A percentile compares a stretch with the other conserved stretches of the same genome.
phyloP scores from a whole-genome alignment of 1,140 invertebrate genomes.

The Scaptomyza graminum region DNA sequence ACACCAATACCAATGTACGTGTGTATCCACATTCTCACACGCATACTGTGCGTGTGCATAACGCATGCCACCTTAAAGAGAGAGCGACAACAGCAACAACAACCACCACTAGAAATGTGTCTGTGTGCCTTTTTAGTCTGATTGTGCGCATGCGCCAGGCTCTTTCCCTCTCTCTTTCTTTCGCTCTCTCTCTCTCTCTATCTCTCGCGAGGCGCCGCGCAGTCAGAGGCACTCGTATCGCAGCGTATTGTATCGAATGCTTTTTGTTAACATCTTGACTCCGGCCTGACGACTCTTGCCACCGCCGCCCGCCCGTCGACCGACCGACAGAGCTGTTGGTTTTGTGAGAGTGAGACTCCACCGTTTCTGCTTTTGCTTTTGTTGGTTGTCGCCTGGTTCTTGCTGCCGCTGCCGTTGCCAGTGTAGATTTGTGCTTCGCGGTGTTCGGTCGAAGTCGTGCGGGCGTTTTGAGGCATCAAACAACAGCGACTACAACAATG shows the following conservation, averaged over 20 bases:
- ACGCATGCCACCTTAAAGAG: constrained; percentile 62
- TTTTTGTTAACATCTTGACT: constrained; percentile 72
- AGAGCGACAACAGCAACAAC: constrained; percentile 6
- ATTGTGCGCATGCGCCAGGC: constrained; percentile 40
- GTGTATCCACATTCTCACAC: constrained; percentile 51
- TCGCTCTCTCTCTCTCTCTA: no score
- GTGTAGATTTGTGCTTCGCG: constrained; percentile 83
- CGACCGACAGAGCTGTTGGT: constrained; percentile 14
- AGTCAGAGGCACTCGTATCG: constrained; percentile 38
- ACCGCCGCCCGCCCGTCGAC: constrained; percentile 14
- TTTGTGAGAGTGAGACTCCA: constrained; percentile 62
- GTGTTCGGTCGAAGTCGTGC: constrained; percentile 74
- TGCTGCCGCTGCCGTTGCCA: constrained; percentile 68
- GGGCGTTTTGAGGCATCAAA: constrained; percentile 43
- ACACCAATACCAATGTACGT: constrained; percentile 5
- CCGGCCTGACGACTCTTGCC: constrained; percentile 46
- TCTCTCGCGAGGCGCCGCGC: constrained; percentile 38
- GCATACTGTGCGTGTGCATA: constrained; percentile 75
- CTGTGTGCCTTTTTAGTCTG: constrained; percentile 1
- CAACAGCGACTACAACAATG: constrained; percentile 16
- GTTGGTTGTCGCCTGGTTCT: constrained; percentile 42
- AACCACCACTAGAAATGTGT: constrained; percentile 12
- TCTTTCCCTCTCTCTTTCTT: background rate
- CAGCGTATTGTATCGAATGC: constrained; percentile 34
- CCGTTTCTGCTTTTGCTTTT: constrained; percentile 29